phyloP scores from a whole-genome alignment of 1,140 invertebrate species.

The Cyphomyrmex costatus region DNA sequence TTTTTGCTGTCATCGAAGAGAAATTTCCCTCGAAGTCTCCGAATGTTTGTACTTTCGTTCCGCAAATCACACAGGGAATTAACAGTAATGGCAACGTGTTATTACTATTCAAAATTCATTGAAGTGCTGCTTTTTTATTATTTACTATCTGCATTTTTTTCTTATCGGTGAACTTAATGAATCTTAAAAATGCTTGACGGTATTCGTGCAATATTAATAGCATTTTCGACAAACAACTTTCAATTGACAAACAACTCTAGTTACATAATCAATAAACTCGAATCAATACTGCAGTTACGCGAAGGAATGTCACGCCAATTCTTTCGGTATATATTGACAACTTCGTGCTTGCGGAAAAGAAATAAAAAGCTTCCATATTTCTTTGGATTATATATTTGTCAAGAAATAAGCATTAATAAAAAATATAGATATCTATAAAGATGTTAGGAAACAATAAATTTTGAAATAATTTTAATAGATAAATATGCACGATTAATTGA shows the following conservation, averaged over 20 bases:
- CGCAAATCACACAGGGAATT: neutral
- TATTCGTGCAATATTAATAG: slow-evolving; percentile 13
- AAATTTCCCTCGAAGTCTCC: slow-evolving; percentile 15
- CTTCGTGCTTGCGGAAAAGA: neutral
- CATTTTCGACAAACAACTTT: slow-evolving; percentile 17
- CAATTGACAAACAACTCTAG: slow-evolving; percentile 1
- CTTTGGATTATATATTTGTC: neutral
- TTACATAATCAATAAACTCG: slow-evolving; percentile 46
- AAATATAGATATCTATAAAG: neutral
- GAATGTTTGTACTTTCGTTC: neutral
- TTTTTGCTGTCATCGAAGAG: slow-evolving; percentile 63
- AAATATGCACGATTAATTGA: neutral
- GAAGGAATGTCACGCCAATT: neutral
- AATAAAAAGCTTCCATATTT: neutral
- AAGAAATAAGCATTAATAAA: neutral
- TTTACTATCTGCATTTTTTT: neutral
- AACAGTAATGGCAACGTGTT: too few species aligned
- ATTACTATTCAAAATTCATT: neutral
- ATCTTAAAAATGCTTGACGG: neutral
- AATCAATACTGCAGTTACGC: neutral
- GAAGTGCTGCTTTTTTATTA: neutral
- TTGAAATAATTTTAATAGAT: neutral
- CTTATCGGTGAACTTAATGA: neutral
- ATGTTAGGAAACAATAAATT: neutral
- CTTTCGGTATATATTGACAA: neutral